Conservation (phyloP, 92 coral and sea anemone species). For the Parazoanthus swiftii region DNA sequence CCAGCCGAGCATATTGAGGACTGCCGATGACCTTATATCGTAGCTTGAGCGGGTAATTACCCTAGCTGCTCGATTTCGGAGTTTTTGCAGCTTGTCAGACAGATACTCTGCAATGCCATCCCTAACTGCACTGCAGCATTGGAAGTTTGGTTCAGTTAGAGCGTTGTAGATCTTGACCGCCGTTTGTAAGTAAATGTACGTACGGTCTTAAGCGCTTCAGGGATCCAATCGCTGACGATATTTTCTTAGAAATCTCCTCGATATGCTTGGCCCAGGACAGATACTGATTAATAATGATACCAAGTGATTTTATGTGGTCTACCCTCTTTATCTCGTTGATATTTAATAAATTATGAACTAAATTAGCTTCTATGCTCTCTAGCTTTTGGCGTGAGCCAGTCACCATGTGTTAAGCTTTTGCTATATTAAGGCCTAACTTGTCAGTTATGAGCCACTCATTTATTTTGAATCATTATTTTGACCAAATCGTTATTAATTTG, state of each 20-base stretch:
- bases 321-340: not conserved
- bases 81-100: constrained; percentile 38
- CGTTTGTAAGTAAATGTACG: not conserved
- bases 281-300: not conserved
- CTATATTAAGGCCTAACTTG: constrained; percentile 7
- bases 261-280: constrained; percentile 35
- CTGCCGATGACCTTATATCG: constrained; percentile 11
- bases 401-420: too few relatives aligned
- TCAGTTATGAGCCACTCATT: not conserved
- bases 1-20: constrained; percentile 34
- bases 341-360: not conserved
- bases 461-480: not conserved
- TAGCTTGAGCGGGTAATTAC: constrained; percentile 17
- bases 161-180: constrained; percentile 9
- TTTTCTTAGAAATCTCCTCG: constrained; percentile 30
- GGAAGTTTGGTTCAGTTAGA: constrained; percentile 29
- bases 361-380: not conserved
- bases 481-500: not conserved
- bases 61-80: too few relatives aligned
- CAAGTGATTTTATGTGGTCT: constrained; percentile 27
- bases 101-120: too few relatives aligned
- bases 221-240: constrained; percentile 38
- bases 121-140: too few relatives aligned
- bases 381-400: too few relatives aligned
- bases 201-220: constrained; percentile 17